Base-by-base conservation (phyloP, 2,797 vertebrate species). In the Enteromius afrohamiltoni region DNA sequence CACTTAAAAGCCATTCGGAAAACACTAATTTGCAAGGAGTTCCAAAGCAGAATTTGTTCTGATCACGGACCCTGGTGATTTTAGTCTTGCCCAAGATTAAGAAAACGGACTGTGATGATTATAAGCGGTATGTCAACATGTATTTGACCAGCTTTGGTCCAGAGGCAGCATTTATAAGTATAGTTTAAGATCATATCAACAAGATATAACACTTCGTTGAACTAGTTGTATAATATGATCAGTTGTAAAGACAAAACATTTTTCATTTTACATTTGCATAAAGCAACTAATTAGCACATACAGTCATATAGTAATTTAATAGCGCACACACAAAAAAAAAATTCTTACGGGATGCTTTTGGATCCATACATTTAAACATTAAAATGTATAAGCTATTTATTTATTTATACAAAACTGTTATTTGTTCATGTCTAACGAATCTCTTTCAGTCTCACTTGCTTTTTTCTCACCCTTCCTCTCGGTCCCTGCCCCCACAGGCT, bases 401-500 rank as follows among this genome's bases (percentile, higher is more conserved):
- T 60, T 60, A 26, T 26, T 26, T 23, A 26, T 21, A 21, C 19
- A 53, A 53, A 53, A 53, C 17, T 6, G 10, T 23, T 26, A 62
- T 14, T 14, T 14, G 16, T 6, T 14, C 10, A 16, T 62, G 58
- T 29, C 23, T 60, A 26, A 60, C 58, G 26, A 51, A 16, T 19
- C 68, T 75, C 8, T 65, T 76, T 75, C 37, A 34, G 37, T 49
- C 65, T 80, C 79, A 29, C 42, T 85, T 75, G 55, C n/a, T 73
- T 49, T 83, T 77, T 65, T 79, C 68, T 79, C 77, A 78, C 79
- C 55, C 58, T 76, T 62, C 31, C 65, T 84, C 83, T 82, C 73
- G 29, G 29, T 67, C 80, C 73, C 64, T 73, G 69, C 60, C 77
- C 67, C 89, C 92, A 93, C 89, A 91, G 91, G 92, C 94, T 86